These are phyloP conservation scores for Drosophila peninsularis DNA, from an alignment of 2,888 invertebrate species.

Conservation along the genomic window DNA sequence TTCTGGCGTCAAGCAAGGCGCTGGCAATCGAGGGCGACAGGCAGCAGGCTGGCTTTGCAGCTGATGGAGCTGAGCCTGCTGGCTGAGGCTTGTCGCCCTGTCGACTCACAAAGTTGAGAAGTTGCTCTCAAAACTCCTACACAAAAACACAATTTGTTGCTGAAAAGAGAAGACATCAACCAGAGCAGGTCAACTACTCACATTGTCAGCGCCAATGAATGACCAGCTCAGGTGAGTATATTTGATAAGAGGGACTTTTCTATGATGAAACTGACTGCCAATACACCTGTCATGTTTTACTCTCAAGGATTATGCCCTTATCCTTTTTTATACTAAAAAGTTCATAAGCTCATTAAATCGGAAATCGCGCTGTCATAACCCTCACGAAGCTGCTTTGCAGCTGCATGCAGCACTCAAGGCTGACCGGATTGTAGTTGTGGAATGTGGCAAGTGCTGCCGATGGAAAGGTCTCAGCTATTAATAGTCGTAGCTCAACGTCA, in stretches of 20 bases:
- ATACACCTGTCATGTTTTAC: no score
- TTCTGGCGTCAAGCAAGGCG: not conserved
- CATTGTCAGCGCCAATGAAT: not conserved
- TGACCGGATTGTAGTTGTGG: not conserved
- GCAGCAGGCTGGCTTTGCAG: conserved; percentile 4
- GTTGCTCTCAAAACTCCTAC: not conserved
- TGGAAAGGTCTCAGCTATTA: conserved; percentile 16
- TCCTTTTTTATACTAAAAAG: not conserved
- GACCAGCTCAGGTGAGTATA: not conserved
- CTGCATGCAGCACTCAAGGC: conserved; percentile 22
- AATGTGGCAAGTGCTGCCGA: not conserved
- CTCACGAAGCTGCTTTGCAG: not conserved
- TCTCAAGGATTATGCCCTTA: not conserved
- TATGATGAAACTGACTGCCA: no score
- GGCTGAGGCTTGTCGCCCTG: conserved; percentile 3
- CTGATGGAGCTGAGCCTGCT: not conserved
- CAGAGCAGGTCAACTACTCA: not conserved
- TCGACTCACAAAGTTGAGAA: conserved; percentile 2
- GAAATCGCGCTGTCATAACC: conserved; percentile 1
- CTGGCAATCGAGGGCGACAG: conserved; percentile 5
- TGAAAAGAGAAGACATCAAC: not conserved
- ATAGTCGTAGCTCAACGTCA: conserved; percentile 21
- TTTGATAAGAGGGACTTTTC: not conserved
- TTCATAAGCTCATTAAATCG: conserved; percentile 14
- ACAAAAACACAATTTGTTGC: not conserved